These are phyloP conservation scores for Ooceraea biroi DNA, from an alignment of 1,140 invertebrate species.

Conservation along the genomic window DNA sequence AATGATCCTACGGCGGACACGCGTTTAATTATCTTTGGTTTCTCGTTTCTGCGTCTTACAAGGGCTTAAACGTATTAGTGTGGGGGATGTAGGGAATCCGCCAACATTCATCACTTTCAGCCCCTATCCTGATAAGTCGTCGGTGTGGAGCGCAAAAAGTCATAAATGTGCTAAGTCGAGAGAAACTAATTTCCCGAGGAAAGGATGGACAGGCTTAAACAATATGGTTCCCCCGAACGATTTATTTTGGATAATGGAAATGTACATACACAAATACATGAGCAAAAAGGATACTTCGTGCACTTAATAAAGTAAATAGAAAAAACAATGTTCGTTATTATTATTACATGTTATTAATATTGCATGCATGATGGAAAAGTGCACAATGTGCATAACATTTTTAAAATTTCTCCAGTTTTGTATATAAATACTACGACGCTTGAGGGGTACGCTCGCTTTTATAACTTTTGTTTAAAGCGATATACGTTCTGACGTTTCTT, in stretches of 20 bases:
- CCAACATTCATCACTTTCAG: conserved; percentile 35
- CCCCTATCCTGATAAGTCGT: conserved; percentile 9
- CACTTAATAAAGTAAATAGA: not conserved
- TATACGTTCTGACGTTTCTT: not conserved
- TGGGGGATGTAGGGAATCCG: not conserved
- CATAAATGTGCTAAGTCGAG: conserved; percentile 3
- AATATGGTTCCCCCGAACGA: not conserved
- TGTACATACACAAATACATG: no score
- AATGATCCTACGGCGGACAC: not conserved
- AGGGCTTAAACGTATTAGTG: conserved; percentile 9
- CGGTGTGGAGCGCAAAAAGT: not conserved
- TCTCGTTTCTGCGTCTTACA: conserved; percentile 1
- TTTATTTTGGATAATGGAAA: no score
- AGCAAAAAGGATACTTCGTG: no score
- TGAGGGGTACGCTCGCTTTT: not conserved
- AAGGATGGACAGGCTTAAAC: not conserved
- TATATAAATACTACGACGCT: not conserved
- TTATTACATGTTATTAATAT: no score
- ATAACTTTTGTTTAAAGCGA: conserved; percentile 12
- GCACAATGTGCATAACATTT: not conserved
- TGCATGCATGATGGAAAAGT: not conserved
- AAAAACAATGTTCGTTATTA: not conserved
- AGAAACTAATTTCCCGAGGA: conserved; percentile 8
- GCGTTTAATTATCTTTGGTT: conserved; percentile 35
- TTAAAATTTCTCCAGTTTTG: not conserved